Evolutionary conservation across 2,888 invertebrate genomes (phyloP), one percentile per base, ranked within the genome.

Genomic region (Amphimallon solstitiale): DNA sequence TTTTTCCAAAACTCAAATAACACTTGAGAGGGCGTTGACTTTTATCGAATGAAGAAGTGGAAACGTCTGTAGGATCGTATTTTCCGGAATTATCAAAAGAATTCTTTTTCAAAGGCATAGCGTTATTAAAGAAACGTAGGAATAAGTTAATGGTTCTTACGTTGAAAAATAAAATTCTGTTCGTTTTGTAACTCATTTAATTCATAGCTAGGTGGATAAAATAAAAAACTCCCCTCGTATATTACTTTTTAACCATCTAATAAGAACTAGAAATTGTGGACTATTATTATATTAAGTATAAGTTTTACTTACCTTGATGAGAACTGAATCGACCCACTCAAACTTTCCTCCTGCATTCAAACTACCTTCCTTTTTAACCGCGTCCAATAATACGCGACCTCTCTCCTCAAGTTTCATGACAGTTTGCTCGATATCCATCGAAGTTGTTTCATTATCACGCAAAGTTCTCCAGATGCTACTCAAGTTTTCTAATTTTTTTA

Each of bases 241-340:
- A 37, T 37, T 12, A 37, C 12, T 37, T 43, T 43, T 14, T 14
- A 43, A 2, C 14, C 12, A n/a, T n/a, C 40, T 40, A 40, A 3
- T 12, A 14, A 37, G 37, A n/a, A n/a, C 7, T 14, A 15, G 4
- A 17, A 29, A 46, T 14, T 15, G 17, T 51, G 15, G 49, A 45
- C 15, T 2, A 56, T 37, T 43, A 46, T 35, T n/a, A n/a, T n/a
- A n/a, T 21, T 40, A 56, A 65, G 49, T 63, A 61, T 19, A 60
- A 29, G 9, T 14, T 29, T 14, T n/a, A n/a, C n/a, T 38, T 59
- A 89, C 89, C 85, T 93, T 93, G 0, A 96, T 91, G 59, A 97
- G 86, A 71, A 93, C 83, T 10, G 95, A 95, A 82, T 97, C 94
- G 12, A 95, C 89, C 94, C 95, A 97, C 84, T 95, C 95, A 78